phyloP scores from a whole-genome alignment of 2,888 invertebrate genomes.

The Trachelus troglodyta region DNA sequence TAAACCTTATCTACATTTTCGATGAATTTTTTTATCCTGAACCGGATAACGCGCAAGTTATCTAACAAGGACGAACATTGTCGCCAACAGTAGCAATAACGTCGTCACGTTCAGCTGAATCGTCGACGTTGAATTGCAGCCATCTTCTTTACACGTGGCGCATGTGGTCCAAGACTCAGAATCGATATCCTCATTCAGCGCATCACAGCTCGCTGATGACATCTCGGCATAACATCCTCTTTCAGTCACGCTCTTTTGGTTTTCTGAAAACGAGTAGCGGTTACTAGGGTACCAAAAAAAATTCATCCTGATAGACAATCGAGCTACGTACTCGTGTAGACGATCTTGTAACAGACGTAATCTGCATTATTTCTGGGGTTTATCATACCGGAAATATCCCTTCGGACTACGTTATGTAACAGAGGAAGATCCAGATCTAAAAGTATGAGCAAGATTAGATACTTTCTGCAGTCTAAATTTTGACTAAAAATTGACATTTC shows the following conservation, averaged over 20 bases:
- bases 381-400: background rate
- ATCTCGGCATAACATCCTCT: background rate
- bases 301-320: background rate
- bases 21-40: background rate
- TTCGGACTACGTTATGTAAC: background rate
- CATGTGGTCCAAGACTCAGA: background rate
- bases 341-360: background rate
- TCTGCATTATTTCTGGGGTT: background rate
- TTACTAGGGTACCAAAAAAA: background rate
- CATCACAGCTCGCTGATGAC: background rate
- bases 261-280: background rate
- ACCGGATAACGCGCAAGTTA: background rate
- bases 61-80: background rate
- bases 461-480: background rate
- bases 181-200: background rate
- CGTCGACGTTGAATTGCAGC: slow-evolving; percentile 25
- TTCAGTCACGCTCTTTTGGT: background rate
- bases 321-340: background rate
- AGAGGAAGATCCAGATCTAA: background rate
- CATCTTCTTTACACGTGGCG: slow-evolving; percentile 17
- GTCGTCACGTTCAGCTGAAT: slow-evolving; percentile 13
- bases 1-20: background rate
- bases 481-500: background rate
- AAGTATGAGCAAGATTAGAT: background rate
- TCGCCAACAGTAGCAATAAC: background rate